Conservation (phyloP, 2,113 vertebrate species). For the Drymodes brunneopygia region DNA sequence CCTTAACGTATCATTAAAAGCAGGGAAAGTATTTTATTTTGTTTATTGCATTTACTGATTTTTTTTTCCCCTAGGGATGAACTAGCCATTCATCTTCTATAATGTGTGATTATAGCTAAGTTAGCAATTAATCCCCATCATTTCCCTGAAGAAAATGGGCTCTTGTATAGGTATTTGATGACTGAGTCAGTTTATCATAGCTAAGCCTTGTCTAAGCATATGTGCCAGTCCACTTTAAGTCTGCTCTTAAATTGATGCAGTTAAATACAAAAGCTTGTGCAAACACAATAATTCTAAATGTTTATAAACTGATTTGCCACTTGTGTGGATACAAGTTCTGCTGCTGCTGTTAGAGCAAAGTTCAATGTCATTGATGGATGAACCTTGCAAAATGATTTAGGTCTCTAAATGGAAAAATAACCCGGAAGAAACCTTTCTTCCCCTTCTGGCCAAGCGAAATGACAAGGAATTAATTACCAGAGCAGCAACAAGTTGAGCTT, state of each 20-base stretch:
- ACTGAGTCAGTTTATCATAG: background rate
- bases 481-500: background rate
- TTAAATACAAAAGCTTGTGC: background rate
- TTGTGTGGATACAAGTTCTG: background rate
- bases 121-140: background rate
- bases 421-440: background rate
- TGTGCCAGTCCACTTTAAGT: background rate
- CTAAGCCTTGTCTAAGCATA: background rate
- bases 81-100: background rate
- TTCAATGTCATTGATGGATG: background rate
- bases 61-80: background rate
- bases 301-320: background rate
- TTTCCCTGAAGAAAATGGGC: background rate
- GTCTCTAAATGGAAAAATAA: background rate
- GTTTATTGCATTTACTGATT: background rate
- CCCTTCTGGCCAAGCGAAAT: background rate
- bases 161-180: background rate
- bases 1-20: background rate
- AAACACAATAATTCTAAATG: background rate
- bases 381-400: background rate
- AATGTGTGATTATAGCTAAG: background rate
- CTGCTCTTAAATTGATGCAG: background rate
- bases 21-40: background rate
- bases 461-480: background rate
- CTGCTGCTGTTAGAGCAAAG: background rate